Conservation (phyloP, 2,113 vertebrate species). For the Melanotaenia duboulayi region DNA sequence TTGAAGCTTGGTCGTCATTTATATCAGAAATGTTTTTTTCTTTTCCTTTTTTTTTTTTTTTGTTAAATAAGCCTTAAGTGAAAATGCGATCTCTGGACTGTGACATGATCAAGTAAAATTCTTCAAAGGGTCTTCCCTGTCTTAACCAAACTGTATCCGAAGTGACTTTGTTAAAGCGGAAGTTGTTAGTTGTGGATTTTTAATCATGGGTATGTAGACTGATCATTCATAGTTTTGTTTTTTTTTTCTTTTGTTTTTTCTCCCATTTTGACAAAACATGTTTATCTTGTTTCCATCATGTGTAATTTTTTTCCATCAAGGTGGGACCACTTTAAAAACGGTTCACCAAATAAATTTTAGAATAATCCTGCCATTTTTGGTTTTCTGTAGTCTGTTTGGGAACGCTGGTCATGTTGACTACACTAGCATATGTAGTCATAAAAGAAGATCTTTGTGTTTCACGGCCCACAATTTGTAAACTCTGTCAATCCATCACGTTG, state of each 20-base stretch:
- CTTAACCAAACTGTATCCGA: conserved; percentile 67
- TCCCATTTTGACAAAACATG: conserved; percentile 4
- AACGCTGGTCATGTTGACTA: conserved; percentile 3
- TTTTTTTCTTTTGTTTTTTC: background rate
- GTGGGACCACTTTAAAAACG: conserved; percentile 54
- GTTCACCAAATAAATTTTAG: conserved; percentile 65
- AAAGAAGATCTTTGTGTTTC: too few relatives aligned
- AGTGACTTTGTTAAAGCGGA: conserved; percentile 74
- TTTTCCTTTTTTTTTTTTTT: conserved; percentile 18
- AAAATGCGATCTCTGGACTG: conserved; percentile 48
- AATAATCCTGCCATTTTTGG: conserved; percentile 44
- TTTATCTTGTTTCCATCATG: conserved; percentile 44
- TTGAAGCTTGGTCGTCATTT: conserved; percentile 65
- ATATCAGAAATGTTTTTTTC: conserved; percentile 70
- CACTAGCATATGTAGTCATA: background rate
- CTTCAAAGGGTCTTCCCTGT: conserved; percentile 28
- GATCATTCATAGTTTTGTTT: conserved; percentile 9
- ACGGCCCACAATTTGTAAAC: too few relatives aligned
- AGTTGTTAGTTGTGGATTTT: conserved; percentile 70
- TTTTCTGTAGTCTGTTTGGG: conserved; percentile 49
- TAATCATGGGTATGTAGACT: conserved; percentile 36
- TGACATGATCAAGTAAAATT: conserved; percentile 37
- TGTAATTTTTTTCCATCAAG: conserved; percentile 51
- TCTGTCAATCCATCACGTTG: background rate
- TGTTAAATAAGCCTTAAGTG: conserved; percentile 61